Evolutionary conservation across 2,113 vertebrate species (phyloP).

Genomic region (Heloderma charlesbogerti): DNA sequence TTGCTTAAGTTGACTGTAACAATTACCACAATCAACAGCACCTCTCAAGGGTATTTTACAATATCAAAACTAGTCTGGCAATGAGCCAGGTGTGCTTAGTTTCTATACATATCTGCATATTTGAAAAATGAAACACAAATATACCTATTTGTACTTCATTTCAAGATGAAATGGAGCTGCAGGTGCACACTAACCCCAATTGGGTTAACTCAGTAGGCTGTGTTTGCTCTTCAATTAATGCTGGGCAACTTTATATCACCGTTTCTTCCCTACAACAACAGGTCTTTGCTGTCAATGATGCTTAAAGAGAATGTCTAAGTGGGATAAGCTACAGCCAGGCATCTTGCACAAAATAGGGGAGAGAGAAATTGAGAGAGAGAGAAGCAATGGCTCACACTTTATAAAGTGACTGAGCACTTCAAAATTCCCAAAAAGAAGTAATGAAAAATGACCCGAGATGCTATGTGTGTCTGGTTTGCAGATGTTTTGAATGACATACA

Average conservation of each 20-base stretch:
- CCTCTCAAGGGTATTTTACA: constrained; percentile 1
- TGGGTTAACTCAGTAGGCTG: background rate
- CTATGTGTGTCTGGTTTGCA: background rate
- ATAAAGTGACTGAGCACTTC: background rate
- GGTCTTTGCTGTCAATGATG: background rate
- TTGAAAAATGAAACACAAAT: constrained; percentile 12
- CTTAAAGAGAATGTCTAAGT: background rate
- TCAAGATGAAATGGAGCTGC: constrained; percentile 4
- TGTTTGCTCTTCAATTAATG: background rate
- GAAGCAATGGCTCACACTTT: background rate
- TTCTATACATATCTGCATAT: constrained; percentile 16
- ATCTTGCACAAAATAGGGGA: background rate
- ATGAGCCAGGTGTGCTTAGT: background rate
- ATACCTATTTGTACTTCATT: background rate
- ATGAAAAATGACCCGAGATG: background rate
- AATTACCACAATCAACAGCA: background rate
- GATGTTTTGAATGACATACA: background rate
- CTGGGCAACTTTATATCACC: background rate
- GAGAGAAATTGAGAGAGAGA: background rate
- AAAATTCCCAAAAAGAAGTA: background rate
- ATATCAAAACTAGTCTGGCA: constrained; percentile 4
- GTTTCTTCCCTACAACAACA: background rate
- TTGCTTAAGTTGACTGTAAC: background rate
- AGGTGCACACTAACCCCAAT: constrained; percentile 5
- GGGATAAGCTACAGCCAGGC: background rate